Evolutionary conservation across 2,113 vertebrate species (phyloP).

Genomic region (Hiodon alosoides): DNA sequence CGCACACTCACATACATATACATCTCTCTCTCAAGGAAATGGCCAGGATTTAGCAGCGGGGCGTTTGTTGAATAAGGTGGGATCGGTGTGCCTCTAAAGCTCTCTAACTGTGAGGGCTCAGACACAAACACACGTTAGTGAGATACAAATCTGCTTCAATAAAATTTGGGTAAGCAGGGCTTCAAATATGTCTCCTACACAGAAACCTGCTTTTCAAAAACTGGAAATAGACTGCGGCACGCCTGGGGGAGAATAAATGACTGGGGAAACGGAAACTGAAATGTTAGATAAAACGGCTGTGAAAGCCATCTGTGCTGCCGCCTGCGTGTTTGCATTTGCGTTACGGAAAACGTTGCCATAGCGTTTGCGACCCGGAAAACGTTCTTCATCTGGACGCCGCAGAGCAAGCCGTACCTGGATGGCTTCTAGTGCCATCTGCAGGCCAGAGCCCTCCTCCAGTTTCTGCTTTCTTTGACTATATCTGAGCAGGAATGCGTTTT

Average conservation of each 20-base stretch:
- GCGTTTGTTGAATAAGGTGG: slow-evolving; percentile 66
- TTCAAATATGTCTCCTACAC: neutral
- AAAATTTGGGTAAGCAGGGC: too few relatives aligned
- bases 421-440: slow-evolving; percentile 78
- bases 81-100: neutral
- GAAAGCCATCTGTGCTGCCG: slow-evolving; percentile 4
- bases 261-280: too few relatives aligned
- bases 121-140: neutral
- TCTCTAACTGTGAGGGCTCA: neutral
- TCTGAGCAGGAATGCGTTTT: slow-evolving; percentile 80
- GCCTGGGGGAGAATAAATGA: too few relatives aligned
- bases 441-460: slow-evolving; percentile 78
- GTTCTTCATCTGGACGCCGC: slow-evolving; percentile 96
- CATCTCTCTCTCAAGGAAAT: slow-evolving; percentile 41
- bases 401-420: slow-evolving; percentile 80
- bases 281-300: neutral
- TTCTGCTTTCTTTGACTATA: slow-evolving; percentile 91
- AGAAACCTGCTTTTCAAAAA: neutral
- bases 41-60: slow-evolving; percentile 48
- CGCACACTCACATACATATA: neutral
- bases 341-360: too few relatives aligned
- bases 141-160: neutral
- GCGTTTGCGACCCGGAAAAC: too few relatives aligned
- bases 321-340: slow-evolving; percentile 79
- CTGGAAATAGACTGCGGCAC: too few relatives aligned